Percentiles rank a stretch among this genome's conserved stretches.
Conservation (phyloP, 1,140 invertebrate genomes). For the Leptoteleia sp. region DNA sequence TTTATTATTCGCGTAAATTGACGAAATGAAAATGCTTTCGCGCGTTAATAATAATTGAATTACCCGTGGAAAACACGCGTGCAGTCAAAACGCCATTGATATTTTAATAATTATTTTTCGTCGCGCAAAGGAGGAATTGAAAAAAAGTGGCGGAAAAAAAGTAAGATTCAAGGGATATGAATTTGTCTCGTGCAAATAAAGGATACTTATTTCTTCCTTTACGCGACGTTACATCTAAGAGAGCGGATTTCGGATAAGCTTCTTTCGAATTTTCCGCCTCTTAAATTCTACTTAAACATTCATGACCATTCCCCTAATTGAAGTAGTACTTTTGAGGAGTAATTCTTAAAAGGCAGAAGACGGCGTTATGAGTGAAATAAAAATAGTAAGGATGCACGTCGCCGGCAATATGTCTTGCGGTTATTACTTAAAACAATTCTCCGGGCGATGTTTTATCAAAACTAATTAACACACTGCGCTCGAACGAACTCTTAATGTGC, state of each 20-base stretch:
- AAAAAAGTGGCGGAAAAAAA: neutral
- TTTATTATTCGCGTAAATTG: constrained; percentile 45
- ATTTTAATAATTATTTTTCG: neutral
- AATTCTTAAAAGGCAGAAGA: too few relatives aligned
- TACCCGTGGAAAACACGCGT: neutral
- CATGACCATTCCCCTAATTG: neutral
- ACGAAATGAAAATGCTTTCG: constrained; percentile 33
- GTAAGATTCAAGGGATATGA: neutral
- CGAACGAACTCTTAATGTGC: too few relatives aligned
- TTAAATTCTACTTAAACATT: constrained; percentile 10
- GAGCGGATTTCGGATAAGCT: constrained; percentile 11
- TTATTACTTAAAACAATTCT: too few relatives aligned
- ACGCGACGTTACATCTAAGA: constrained; percentile 7
- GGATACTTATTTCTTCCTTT: constrained; percentile 1
- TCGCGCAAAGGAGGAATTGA: too few relatives aligned
- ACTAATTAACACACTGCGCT: too few relatives aligned
- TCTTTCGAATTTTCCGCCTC: constrained; percentile 21
- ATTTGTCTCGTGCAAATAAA: neutral
- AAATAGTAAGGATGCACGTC: too few relatives aligned
- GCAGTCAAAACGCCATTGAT: neutral
- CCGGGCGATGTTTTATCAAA: too few relatives aligned
- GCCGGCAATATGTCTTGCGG: too few relatives aligned
- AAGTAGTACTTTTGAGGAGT: too few relatives aligned
- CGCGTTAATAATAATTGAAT: constrained; percentile 13
- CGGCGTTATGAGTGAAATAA: too few relatives aligned